Evolutionary conservation across 2,888 invertebrate species (phyloP), one percentile per base, ranked within the genome.

Genomic region (Tinea trinotella): DNA sequence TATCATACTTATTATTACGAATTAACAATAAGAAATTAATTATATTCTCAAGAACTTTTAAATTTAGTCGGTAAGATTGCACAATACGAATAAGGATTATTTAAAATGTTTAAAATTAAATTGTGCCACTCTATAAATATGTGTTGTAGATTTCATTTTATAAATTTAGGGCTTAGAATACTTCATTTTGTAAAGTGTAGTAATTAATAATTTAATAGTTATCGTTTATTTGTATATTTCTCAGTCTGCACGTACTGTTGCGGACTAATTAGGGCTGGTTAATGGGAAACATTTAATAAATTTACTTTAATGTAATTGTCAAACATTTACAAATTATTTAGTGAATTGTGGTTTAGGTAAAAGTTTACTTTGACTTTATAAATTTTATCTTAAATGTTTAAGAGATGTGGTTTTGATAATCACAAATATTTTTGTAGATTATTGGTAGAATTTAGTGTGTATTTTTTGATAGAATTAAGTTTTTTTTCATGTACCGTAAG

Each of bases 111-210:
- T 19, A 4, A 19, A 46, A 19, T 19, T 52, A 52, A 35, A 17
- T 24, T 52, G 52, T 52, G 52, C 52, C 52, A 52, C 35, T 52
- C n/a, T 30, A 50, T 50, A 34, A 35, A 7, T 52, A 52, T 13
- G 18, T 13, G 30, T 30, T 30, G 30, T 2, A 30, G 30, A 4
- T 30, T 30, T 30, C 30, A 30, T 30, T 22, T 22, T 22, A 22
- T 22, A 22, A 7, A 22, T 22, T 30, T 30, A 30, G n/a, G 30
- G 7, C 4, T 30, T 30, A 30, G 30, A 30, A 30, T 4, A 30
- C n/a, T 22, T 22, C 22, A 22, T 22, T 22, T 30, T 2, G 30
- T 30, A 30, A 30, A 30, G 1, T 30, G 7, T 30, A 30, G 30
- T n/a, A 10, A 30, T 30, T 30, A 10, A 30, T 30, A 2, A 10